Evolutionary conservation across 2,888 invertebrate species (phyloP).

Genomic region (Hirtodrosophila duncani): DNA sequence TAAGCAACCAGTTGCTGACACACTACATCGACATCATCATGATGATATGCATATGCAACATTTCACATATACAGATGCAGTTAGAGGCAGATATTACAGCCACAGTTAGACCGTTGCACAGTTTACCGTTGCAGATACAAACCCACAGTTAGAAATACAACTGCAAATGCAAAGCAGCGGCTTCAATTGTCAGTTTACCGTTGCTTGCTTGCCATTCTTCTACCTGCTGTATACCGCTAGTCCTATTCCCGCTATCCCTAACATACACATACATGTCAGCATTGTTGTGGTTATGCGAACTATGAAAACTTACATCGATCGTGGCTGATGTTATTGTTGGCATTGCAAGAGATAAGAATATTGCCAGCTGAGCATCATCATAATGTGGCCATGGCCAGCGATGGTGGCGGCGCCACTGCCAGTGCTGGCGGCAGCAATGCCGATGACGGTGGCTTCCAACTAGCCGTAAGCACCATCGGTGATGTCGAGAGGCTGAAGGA

Average conservation of each 20-base stretch:
- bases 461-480: constrained; percentile 54
- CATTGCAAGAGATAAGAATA: constrained; percentile 55
- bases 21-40: too few relatives aligned
- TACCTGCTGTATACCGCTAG: too few relatives aligned
- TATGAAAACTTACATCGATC: neutral
- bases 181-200: constrained; percentile 11
- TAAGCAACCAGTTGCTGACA: too few relatives aligned
- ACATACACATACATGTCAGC: neutral
- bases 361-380: constrained; percentile 49
- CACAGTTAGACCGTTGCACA: too few relatives aligned
- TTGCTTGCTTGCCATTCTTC: too few relatives aligned
- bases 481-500: constrained; percentile 68
- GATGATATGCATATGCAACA: neutral
- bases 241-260: neutral
- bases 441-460: constrained; percentile 36
- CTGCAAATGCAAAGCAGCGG: too few relatives aligned
- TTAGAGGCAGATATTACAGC: too few relatives aligned
- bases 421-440: neutral
- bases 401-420: neutral
- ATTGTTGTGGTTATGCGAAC: constrained; percentile 4
- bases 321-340: neutral
- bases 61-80: too few relatives aligned
- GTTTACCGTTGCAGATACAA: too few relatives aligned
- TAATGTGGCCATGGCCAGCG: constrained; percentile 17
- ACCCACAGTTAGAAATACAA: too few relatives aligned